Evolutionary conservation across 2,113 vertebrate genomes (phyloP).

Genomic region (Sclerurus mexicanus): DNA sequence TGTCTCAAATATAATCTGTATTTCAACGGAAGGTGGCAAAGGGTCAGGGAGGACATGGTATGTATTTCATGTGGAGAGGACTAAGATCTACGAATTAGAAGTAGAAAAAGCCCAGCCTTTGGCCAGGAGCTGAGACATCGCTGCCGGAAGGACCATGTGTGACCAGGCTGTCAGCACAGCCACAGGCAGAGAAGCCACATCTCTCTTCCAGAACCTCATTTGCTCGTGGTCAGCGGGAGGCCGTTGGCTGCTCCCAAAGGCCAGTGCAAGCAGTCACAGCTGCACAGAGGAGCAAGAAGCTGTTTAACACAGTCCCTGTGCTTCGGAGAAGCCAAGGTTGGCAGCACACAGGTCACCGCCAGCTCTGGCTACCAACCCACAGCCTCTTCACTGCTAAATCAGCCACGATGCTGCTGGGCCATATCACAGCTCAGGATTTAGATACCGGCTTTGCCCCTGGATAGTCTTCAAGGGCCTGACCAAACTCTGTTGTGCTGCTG

Average conservation of each 20-base stretch:
- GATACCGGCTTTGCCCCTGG: neutral
- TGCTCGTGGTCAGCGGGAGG: neutral
- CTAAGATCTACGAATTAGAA: neutral
- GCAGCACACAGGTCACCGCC: neutral
- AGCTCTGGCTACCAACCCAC: neutral
- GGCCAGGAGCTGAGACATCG: neutral
- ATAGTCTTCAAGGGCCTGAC: neutral
- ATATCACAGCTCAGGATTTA: neutral
- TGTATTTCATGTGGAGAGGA: neutral
- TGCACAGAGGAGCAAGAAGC: neutral
- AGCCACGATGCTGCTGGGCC: neutral
- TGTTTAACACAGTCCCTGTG: fast-evolving
- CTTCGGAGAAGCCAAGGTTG: neutral
- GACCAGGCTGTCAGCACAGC: fast-evolving
- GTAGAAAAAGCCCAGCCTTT: neutral
- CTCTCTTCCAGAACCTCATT: fast-evolving
- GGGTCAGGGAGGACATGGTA: neutral
- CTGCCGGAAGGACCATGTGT: fast-evolving
- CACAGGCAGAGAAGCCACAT: neutral
- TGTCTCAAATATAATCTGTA: neutral
- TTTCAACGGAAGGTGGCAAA: neutral
- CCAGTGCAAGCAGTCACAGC: neutral
- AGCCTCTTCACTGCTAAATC: neutral
- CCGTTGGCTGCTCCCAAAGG: neutral
- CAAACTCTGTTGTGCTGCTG: neutral